Evolutionary conservation across 2,888 invertebrate species (phyloP).

Genomic region (Lysandra bellargus): DNA sequence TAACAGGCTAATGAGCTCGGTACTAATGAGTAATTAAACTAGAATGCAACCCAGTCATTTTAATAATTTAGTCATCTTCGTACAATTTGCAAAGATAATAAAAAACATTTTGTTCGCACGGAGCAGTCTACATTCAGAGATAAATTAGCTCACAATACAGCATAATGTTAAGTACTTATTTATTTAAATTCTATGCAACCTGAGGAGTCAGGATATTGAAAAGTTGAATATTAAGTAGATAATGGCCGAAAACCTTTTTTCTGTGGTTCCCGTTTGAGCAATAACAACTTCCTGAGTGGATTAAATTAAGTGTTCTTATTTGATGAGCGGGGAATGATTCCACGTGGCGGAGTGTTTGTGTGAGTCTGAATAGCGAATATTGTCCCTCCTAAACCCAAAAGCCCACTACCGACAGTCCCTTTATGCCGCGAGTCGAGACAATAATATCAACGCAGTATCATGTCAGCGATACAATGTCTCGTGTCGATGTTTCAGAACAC

Average conservation of each 20-base stretch:
- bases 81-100: background rate
- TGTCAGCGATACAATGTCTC: background rate
- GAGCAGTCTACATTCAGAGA: background rate
- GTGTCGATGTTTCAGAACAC: background rate
- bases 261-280: background rate
- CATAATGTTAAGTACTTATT: background rate
- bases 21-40: background rate
- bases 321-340: constrained; percentile 5
- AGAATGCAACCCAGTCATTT: background rate
- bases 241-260: background rate
- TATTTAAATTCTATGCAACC: background rate
- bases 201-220: background rate
- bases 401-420: too few species aligned
- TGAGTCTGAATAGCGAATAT: background rate
- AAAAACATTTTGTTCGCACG: background rate
- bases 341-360: background rate
- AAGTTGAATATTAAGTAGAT: background rate
- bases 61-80: background rate
- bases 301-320: constrained; percentile 5
- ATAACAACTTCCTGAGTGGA: background rate
- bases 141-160: background rate
- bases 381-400: background rate
- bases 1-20: background rate
- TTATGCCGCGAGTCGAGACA: background rate
- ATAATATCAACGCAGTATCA: background rate